Percentiles rank a stretch among this genome's conserved stretches.
These are phyloP conservation scores for Urocyon cinereoargenteus DNA, from an alignment of 2,797 vertebrate genomes.

Conservation along the genomic window DNA sequence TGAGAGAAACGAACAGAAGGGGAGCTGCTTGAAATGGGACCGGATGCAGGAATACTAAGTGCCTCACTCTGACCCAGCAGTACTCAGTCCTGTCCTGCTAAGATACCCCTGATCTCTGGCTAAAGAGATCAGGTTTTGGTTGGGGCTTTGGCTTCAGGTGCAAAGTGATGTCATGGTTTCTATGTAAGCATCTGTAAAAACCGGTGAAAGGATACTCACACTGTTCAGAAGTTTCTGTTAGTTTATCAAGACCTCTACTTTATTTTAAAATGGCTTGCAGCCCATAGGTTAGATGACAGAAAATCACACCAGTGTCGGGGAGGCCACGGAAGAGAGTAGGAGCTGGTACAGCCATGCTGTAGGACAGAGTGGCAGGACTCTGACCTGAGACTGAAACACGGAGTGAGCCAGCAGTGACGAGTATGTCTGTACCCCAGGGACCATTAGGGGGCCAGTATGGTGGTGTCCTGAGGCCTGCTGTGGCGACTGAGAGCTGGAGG, in stretches of 20 bases:
- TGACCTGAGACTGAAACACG: rapidly evolving
- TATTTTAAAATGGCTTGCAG: background rate
- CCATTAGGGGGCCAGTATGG: rapidly evolving
- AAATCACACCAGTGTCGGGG: background rate
- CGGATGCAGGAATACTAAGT: background rate
- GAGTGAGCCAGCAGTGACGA: background rate
- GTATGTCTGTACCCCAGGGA: background rate
- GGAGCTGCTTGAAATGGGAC: background rate
- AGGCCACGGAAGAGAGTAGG: background rate
- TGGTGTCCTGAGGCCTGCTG: background rate
- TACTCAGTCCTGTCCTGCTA: background rate
- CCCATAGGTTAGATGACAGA: background rate
- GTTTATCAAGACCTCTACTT: background rate
- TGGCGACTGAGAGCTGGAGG: background rate
- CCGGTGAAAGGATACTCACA: background rate
- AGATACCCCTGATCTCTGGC: background rate
- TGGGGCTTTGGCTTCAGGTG: background rate
- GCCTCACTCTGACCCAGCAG: background rate
- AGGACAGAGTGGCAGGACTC: background rate
- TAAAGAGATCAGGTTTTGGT: background rate
- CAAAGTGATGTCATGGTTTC: background rate
- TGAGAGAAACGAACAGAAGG: background rate
- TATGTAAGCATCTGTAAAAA: background rate
- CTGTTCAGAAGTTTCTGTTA: background rate
- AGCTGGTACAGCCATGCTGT: rapidly evolving